Evolutionary conservation across 1,140 invertebrate genomes (phyloP), one percentile per base, ranked within the genome.

Genomic region (Heliconius eleuchia): DNA sequence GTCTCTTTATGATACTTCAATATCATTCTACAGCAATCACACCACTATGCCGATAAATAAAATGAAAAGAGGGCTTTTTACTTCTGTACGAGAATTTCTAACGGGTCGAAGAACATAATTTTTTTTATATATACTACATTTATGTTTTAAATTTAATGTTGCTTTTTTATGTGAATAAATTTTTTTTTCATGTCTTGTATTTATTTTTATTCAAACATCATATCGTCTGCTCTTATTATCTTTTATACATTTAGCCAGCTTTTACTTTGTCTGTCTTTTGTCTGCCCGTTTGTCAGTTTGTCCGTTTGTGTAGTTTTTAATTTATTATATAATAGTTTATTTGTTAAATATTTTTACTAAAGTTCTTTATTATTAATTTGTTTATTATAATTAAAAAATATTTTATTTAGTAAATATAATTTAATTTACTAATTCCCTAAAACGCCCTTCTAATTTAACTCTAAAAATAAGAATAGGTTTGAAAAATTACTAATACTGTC

Each of bases 21-120:
- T 84, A 9, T 94, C 92, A 0, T 94, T 92, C 83, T 92, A 90
- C 77, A 92, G 83, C 34, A 89, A 89, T 52, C 92, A 94, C 77
- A 86, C 85, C 1, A 81, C 91, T 30, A 55, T 83, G 9, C 87
- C 88, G 18, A 50, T 86, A 13, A 88, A 80, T 70, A 91, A 87
- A 82, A 88, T 86, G 37, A 91, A 90, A 78, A 60, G 85, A 72
- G 86, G 91, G 1, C 91, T 94, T 50, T 85, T 94, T 30, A 90
- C 82, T 74, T 92, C 91, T 0, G 85, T 94, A 0, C 81, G 89
- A 70, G 88, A 85, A 16, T 88, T 94, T 60, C 82, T 94, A 1
- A 81, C 84, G 6, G 87, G 78, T 82, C 82, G 84, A 52, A 86
- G 84, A 81, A 88, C 50, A 80, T 85, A 42, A 78, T 50, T n/a